Evolutionary conservation across 2,888 invertebrate species (phyloP), one percentile per base, ranked within the genome.

Genomic region (Archips crataeganus): DNA sequence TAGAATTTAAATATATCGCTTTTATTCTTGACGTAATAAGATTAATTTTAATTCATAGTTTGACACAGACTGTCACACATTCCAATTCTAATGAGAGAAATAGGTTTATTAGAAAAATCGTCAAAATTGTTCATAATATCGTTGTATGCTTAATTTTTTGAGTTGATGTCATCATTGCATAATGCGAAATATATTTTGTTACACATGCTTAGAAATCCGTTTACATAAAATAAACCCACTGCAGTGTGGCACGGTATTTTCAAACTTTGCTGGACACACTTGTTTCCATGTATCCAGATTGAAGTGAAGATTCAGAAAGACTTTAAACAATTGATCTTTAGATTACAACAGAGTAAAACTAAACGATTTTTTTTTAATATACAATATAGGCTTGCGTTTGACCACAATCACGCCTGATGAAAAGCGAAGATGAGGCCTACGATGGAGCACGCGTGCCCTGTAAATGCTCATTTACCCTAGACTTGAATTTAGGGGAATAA

Each of bases 1-100:
- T 91, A 91, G 91, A 93, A 91, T 92, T 89, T 85, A 87, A 80
- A 82, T 79, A 79, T 77, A 72, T 77, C 67, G 60, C 63, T 79
- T 84, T 85, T 89, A 89, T 84, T 67, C 81, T 85, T 82, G 85
- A 89, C 85, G 85, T 85, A 82, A 23, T 78, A 84, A 81, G 78
- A 81, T 81, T 80, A 49, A 72, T 60, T 67, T 65, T 61, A 23
- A 57, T 57, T 61, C 64, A 69, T 68, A 57, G 32, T 71, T 68
- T 60, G 63, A 54, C 51, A 49, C 57, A 70, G 47, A 66, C 60
- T 71, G 57, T 57, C 63, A 67, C 67, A 70, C 69, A 64, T 49
- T 36, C 68, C 23, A 34, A 73, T 47, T 72, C 47, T 63, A 67
- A 72, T 47, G 65, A 70, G 65, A 61, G 64, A 70, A 64, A 60